These are phyloP conservation scores for Hyperopisus bebe DNA, from an alignment of 2,113 vertebrate species.

Conservation along the genomic window DNA sequence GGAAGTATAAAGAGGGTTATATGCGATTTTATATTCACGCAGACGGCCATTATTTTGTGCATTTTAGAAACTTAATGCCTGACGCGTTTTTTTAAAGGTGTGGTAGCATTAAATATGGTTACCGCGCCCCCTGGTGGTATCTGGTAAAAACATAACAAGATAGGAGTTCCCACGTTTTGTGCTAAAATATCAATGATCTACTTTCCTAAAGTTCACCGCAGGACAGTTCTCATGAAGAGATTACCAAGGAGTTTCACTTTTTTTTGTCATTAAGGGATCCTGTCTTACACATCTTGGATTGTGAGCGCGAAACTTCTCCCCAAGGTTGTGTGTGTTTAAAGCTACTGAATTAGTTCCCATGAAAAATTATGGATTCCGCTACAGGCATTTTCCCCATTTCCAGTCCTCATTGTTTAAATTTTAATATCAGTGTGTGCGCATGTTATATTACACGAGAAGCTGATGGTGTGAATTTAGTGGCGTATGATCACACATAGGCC, in stretches of 20 bases:
- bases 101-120: background rate
- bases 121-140: background rate
- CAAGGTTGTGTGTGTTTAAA: background rate
- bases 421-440: background rate
- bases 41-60: background rate
- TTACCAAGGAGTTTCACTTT: background rate
- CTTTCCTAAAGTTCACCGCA: background rate
- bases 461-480: background rate
- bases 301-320: no score
- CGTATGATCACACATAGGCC: background rate
- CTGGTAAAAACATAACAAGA: background rate
- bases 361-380: background rate
- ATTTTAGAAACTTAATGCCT: background rate
- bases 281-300: background rate
- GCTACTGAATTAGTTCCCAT: background rate
- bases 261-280: background rate
- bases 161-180: background rate
- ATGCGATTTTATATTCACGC: background rate
- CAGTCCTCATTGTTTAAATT: background rate
- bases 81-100: background rate
- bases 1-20: background rate
- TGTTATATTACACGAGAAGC: background rate
- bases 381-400: background rate
- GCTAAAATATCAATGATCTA: background rate
- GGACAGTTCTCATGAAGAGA: background rate